Conservation (phyloP, 92 coral and sea anemone genomes). For the Muricea muricata region DNA sequence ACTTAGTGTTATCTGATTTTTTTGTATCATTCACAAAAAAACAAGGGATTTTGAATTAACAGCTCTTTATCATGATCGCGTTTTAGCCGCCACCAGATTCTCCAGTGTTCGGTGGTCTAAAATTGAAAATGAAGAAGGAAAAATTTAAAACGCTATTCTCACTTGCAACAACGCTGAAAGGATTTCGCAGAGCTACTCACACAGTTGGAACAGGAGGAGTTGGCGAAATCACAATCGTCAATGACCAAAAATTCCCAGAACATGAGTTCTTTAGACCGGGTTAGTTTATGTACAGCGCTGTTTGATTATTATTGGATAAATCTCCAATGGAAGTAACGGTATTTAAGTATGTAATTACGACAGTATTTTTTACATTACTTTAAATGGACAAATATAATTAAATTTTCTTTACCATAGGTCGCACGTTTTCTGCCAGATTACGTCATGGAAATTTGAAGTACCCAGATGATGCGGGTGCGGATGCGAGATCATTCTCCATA, state of each 20-base stretch:
- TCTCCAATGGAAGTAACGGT: too few relatives aligned
- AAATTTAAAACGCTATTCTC: constrained; percentile 28
- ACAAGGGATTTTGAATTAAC: not conserved
- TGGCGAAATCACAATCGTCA: constrained; percentile 59
- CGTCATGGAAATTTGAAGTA: constrained; percentile 70
- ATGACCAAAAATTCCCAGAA: constrained; percentile 79
- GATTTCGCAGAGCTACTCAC: constrained; percentile 50
- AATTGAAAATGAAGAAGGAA: not conserved
- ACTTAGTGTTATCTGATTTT: too few relatives aligned
- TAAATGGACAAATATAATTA: too few relatives aligned
- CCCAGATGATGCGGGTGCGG: constrained; percentile 72
- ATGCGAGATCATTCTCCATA: constrained; percentile 74
- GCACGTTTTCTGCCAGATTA: constrained; percentile 69
- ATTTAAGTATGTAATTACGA: too few relatives aligned
- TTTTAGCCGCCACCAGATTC: constrained; percentile 53
- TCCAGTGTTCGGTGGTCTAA: constrained; percentile 15
- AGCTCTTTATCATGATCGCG: too few relatives aligned
- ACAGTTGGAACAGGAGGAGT: constrained; percentile 60
- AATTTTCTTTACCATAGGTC: not conserved
- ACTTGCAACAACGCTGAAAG: constrained; percentile 32
- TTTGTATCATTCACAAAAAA: too few relatives aligned
- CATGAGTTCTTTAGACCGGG: constrained; percentile 78
- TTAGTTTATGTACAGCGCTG: not conserved
- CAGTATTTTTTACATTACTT: too few relatives aligned
- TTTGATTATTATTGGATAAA: too few relatives aligned